Evolutionary conservation across 2,888 invertebrate genomes (phyloP).

Genomic region (Arctia plantaginis): DNA sequence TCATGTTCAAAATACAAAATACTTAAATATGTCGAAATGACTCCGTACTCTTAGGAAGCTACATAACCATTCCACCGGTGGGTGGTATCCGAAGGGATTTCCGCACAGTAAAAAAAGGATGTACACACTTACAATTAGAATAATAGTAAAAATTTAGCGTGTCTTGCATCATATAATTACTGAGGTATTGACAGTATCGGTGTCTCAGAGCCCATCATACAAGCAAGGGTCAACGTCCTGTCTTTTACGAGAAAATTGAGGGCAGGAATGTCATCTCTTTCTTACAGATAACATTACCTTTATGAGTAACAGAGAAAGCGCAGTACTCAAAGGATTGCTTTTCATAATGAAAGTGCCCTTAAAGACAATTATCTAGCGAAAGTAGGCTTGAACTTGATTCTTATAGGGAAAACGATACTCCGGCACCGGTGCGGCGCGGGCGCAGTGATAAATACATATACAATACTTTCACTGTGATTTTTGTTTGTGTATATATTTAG

Average conservation of each 20-base stretch:
- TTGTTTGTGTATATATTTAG: conserved; percentile 15
- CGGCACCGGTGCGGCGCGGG: conserved; percentile 19
- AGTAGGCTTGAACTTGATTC: conserved; percentile 61
- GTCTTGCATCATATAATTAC: not conserved
- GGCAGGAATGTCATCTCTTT: conserved; percentile 15
- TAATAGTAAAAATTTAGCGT: not conserved
- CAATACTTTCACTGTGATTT: conserved; percentile 26
- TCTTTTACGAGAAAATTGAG: not conserved
- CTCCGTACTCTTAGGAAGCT: too few species aligned
- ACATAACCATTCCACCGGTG: too few species aligned
- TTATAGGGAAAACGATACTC: conserved; percentile 58
- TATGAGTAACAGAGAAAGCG: conserved; percentile 39
- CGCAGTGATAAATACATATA: conserved; percentile 28
- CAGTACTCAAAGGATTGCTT: conserved; percentile 43
- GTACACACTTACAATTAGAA: too few species aligned
- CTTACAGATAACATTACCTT: not conserved
- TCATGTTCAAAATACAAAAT: too few species aligned
- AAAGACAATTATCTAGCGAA: conserved; percentile 57
- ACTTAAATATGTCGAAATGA: too few species aligned
- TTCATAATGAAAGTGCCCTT: conserved; percentile 67
- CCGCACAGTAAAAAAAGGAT: too few species aligned
- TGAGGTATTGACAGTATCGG: not conserved
- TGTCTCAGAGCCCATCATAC: not conserved
- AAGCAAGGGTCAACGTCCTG: not conserved
- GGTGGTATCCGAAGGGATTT: too few species aligned